Evolutionary conservation across 2,888 invertebrate species (phyloP).

Genomic region (Tetropium fuscum): DNA sequence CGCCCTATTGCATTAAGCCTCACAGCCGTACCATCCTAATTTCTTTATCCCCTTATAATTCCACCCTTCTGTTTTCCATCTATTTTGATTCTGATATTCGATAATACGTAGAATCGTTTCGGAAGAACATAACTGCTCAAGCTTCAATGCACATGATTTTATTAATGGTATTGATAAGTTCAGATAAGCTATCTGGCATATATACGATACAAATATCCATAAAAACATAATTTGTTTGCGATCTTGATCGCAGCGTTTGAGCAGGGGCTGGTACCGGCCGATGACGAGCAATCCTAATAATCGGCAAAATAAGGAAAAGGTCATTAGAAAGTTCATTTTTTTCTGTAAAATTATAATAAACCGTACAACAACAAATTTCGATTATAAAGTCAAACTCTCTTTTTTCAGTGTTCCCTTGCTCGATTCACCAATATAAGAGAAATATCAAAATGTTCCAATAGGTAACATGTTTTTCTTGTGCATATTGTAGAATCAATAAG

Average conservation of each 20-base stretch:
- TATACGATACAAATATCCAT: constrained; percentile 16
- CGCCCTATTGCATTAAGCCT: constrained; percentile 36
- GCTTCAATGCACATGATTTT: constrained; percentile 46
- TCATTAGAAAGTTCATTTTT: no score
- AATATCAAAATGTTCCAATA: no score
- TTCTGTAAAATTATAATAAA: no score
- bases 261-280: no score
- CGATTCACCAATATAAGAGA: no score
- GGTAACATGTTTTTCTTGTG: no score
- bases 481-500: no score
- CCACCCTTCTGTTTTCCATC: constrained; percentile 56
- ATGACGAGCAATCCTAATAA: no score
- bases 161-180: constrained; percentile 42
- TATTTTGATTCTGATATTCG: constrained; percentile 58
- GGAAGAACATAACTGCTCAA: constrained; percentile 48
- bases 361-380: no score
- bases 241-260: constrained; percentile 5
- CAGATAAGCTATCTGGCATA: constrained; percentile 24
- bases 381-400: no score
- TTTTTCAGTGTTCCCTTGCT: no score
- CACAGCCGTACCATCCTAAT: constrained; percentile 38
- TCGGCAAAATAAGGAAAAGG: no score
- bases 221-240: constrained; percentile 18
- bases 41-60: constrained; percentile 48
- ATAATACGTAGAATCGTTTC: constrained; percentile 52